phyloP scores from a whole-genome alignment of 35 echinoderm and acorn worm genomes.

The Heliocidaris erythrogramma region DNA sequence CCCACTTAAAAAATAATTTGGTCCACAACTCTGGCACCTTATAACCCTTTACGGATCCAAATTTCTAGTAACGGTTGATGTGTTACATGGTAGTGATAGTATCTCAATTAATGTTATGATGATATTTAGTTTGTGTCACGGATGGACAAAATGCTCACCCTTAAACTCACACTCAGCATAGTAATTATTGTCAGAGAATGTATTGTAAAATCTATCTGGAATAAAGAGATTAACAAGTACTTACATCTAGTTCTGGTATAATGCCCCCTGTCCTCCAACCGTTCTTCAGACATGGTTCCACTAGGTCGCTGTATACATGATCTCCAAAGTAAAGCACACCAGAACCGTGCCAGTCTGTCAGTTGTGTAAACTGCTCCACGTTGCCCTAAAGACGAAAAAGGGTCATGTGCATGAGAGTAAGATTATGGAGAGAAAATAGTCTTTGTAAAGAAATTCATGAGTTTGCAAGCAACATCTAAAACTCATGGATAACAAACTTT shows the following conservation, averaged over 20 bases:
- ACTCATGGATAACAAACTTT: too few relatives aligned
- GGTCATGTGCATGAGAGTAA: background rate
- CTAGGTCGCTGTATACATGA: slow-evolving; percentile 97
- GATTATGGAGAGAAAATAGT: background rate
- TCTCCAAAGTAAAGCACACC: slow-evolving; percentile 93
- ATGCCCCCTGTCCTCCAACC: slow-evolving; percentile 96
- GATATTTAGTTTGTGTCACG: too few relatives aligned
- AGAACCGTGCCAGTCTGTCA: slow-evolving; percentile 77
- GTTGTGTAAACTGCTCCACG: slow-evolving; percentile 82
- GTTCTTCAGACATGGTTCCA: slow-evolving; percentile 87
- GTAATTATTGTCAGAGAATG: too few relatives aligned
- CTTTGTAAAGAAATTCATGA: background rate
- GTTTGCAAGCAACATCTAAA: too few relatives aligned
- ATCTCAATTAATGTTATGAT: too few relatives aligned
- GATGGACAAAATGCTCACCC: too few relatives aligned
- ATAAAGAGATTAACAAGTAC: background rate
- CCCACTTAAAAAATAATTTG: too few relatives aligned
- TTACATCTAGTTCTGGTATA: slow-evolving; percentile 94
- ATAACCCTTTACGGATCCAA: too few relatives aligned
- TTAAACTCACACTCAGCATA: too few relatives aligned
- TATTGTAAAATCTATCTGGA: background rate
- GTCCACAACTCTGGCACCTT: too few relatives aligned
- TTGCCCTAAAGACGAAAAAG: slow-evolving; percentile 66
- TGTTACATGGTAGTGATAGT: too few relatives aligned
- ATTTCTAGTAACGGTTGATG: too few relatives aligned